Base-by-base conservation (phyloP, 2,113 vertebrate genomes). In the Parus major region DNA sequence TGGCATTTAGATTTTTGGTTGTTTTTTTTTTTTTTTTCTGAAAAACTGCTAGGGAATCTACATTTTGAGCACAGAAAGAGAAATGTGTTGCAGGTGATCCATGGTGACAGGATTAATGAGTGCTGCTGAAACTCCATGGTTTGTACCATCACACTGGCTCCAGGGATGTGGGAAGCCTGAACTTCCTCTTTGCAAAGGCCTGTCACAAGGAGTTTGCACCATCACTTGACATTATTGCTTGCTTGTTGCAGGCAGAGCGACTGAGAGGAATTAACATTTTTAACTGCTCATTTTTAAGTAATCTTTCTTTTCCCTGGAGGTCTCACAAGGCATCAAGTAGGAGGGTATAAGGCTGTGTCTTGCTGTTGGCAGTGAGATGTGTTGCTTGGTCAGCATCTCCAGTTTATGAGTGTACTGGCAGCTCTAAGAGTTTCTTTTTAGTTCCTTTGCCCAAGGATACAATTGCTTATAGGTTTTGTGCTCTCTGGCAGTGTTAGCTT, bases 1-100 rank as follows among this genome's bases (percentile, higher is more conserved):
- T 63, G 42, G 5, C 23, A 18, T 81, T 91, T 66, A 36, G n/a
- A 68, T 35, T 64, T 64, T 42, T 24, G 11, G n/a, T 28, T 9
- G 3, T 0, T 12, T 12, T 28, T 3, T 19, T 35, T 3, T 19
- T 35, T 82, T 56, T 47, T 12, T 5, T 12, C 12, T 5, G 16
- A 55, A 39, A 65, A 93, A 52, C 18, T 64, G 35, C 36, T 53
- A 50, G 41, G n/a, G 15, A 76, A 72, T 64, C 19, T 20, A 41
- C 21, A n/a, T 83, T 73, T 61, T 66, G 46, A 39, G 31, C 2
- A 7, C 47, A 80, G 63, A 73, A 57, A 49, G 14, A 63, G 60
- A 41, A 73, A 53, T 15, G 15, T 12, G 4, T 41, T 80, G 59
- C 44, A 61, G 49, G n/a, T 64, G 25, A 21, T 47, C 68, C 0